phyloP scores from a whole-genome alignment of 2,797 vertebrate genomes.

The Chlorospingus flavigularis region DNA sequence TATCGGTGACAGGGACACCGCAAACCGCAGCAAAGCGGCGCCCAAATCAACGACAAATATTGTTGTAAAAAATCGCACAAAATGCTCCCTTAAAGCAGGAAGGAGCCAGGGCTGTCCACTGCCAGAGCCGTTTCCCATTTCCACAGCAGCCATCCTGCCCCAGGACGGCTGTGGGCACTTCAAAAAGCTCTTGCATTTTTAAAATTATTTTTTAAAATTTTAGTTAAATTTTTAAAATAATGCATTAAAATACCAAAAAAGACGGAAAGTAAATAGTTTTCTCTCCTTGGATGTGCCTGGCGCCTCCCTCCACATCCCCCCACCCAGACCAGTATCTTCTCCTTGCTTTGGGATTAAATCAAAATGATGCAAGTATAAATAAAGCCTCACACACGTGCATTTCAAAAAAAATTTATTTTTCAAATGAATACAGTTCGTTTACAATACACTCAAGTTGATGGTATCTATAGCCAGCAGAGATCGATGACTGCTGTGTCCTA shows the following conservation, averaged over 20 bases:
- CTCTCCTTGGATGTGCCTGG: neutral
- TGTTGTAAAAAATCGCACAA: neutral
- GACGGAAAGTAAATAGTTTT: accelerated
- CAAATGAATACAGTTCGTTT: constrained; percentile 32
- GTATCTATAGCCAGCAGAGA: constrained; percentile 57
- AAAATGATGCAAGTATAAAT: neutral
- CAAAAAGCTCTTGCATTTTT: no score
- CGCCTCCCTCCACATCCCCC: neutral
- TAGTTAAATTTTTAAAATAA: neutral
- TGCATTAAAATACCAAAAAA: neutral
- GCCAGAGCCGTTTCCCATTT: neutral
- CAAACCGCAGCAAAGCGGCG: neutral
- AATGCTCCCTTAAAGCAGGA: neutral
- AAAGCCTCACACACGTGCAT: neutral
- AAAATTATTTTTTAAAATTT: no score
- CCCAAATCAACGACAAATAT: neutral
- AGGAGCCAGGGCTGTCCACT: accelerated
- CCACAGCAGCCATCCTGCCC: neutral
- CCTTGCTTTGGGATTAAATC: neutral
- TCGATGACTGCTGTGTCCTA: constrained; percentile 19
- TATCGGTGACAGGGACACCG: neutral
- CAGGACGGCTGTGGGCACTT: neutral
- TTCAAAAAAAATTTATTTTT: constrained; percentile 52
- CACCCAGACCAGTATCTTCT: neutral
- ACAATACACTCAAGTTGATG: constrained; percentile 49